Evolutionary conservation across 2,888 invertebrate species (phyloP).

Genomic region (Trachelus stipa): DNA sequence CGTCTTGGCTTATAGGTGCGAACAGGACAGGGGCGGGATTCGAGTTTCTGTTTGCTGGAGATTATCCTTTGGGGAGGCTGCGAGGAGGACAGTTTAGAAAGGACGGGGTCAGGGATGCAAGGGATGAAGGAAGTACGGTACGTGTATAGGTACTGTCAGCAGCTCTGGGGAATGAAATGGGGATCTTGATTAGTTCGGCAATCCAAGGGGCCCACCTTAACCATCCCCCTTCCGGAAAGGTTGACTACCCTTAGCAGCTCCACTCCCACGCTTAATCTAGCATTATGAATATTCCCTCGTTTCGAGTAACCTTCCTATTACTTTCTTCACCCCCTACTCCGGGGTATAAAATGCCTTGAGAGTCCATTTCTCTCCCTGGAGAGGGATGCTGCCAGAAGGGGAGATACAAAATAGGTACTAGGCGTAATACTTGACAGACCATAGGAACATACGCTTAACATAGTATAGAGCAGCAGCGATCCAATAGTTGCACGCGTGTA

Average conservation of each 20-base stretch:
- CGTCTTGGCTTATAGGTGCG: background rate
- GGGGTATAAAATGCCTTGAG: background rate
- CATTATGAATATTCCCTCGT: constrained; percentile 63
- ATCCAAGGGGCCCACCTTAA: constrained; percentile 30
- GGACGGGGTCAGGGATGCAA: constrained; percentile 24
- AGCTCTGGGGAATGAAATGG: constrained; percentile 52
- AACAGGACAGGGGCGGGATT: background rate
- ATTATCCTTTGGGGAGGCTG: background rate
- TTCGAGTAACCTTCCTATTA: constrained; percentile 19
- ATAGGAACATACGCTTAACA: background rate
- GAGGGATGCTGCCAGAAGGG: background rate
- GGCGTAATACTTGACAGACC: background rate
- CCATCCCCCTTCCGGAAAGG: constrained; percentile 23
- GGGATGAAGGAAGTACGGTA: constrained; percentile 16
- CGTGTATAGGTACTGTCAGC: background rate
- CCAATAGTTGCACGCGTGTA: background rate
- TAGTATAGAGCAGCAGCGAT: background rate
- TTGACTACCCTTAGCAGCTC: constrained; percentile 26
- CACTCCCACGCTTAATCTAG: constrained; percentile 58
- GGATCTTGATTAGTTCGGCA: constrained; percentile 60
- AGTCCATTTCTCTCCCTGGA: background rate
- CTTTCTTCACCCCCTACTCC: background rate
- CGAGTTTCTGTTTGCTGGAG: background rate
- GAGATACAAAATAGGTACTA: background rate
- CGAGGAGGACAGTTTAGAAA: constrained; percentile 10